Base-by-base conservation (phyloP, 2,888 invertebrate genomes). In the Meliscaeva auricollis region DNA sequence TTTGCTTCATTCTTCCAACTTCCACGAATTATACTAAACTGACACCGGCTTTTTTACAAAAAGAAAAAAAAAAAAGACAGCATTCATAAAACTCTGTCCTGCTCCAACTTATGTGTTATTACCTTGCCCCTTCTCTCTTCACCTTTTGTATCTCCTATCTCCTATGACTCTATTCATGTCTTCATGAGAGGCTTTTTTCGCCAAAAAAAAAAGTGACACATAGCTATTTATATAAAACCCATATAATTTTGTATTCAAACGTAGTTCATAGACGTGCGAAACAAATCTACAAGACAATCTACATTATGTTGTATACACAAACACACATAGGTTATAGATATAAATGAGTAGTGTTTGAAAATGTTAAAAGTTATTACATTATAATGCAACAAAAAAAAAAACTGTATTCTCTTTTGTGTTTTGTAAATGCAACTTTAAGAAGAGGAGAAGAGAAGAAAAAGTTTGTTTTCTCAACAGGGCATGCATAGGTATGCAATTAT, bases 31-130 rank as follows among this genome's bases (percentile, higher is more conserved):
- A 6, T 35, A 8, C 9, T 62, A 48, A 30, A 75, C 35, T 44
- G 70, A 50, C 77, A 77, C 82, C 82, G 82, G 82, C 77, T 77
- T 82, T 77, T 77, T 73, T 9, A 68, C 30, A n/a, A 60, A 38
- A 58, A 72, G 58, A 58, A 70, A 17, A 20, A 9, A 48, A 52
- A 46, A 17, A 46, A 4, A 2, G 1, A 41, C 41, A 13, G 26
- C 11, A 17, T 38, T 26, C 30, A 62, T 58, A 58, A 13, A 52
- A 11, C 11, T 20, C 70, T 22, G 13, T 77, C 72, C 54, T 73
- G 46, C 22, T 82, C 38, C 1, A 46, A 72, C 82, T 32, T 30
- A 72, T 9, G 20, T 32, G 4, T 32, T 15, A 35, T 35, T 26
- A 54, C 17, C 3, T 20, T 66, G 11, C 32, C 20, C 13, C 11